phyloP scores from a whole-genome alignment of 1,140 invertebrate genomes.

The Dolichoris vasculosae region DNA sequence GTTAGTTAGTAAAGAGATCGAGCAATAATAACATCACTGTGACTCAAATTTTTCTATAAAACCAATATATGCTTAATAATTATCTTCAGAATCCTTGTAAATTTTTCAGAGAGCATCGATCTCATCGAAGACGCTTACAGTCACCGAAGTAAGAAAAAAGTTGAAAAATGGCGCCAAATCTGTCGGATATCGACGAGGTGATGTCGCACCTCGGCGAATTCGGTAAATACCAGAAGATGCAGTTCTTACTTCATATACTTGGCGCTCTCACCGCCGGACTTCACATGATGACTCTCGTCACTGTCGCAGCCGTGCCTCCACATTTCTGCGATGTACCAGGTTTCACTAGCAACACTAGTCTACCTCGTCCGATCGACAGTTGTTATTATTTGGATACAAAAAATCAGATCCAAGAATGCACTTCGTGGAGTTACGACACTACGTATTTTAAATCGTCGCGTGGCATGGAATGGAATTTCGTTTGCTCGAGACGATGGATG shows the following conservation, averaged over 20 bases:
- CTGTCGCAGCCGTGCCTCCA: constrained; percentile 85
- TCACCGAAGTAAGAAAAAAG: background rate
- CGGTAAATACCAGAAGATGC: constrained; percentile 84
- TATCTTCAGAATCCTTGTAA: background rate
- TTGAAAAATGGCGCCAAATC: constrained; percentile 70
- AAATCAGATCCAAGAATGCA: constrained; percentile 75
- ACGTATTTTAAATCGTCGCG: constrained; percentile 82
- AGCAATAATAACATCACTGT: too few species aligned
- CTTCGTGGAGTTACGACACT: constrained; percentile 82
- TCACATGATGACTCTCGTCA: constrained; percentile 86
- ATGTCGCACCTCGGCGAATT: constrained; percentile 85
- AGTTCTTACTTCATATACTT: constrained; percentile 84
- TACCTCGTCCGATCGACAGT: constrained; percentile 74
- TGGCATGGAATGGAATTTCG: constrained; percentile 88
- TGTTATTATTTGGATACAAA: constrained; percentile 74
- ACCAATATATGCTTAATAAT: background rate
- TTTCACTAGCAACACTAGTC: background rate
- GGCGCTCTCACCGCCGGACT: constrained; percentile 84
- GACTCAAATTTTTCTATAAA: background rate
- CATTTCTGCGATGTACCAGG: constrained; percentile 81
- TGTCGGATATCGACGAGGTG: constrained; percentile 80
- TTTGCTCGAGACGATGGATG: constrained; percentile 88
- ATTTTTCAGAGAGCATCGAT: background rate
- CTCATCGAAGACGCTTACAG: too few species aligned
- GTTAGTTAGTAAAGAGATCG: too few species aligned